phyloP scores from a whole-genome alignment of 2,888 invertebrate genomes.

The Harpagoxenus sublaevis region DNA sequence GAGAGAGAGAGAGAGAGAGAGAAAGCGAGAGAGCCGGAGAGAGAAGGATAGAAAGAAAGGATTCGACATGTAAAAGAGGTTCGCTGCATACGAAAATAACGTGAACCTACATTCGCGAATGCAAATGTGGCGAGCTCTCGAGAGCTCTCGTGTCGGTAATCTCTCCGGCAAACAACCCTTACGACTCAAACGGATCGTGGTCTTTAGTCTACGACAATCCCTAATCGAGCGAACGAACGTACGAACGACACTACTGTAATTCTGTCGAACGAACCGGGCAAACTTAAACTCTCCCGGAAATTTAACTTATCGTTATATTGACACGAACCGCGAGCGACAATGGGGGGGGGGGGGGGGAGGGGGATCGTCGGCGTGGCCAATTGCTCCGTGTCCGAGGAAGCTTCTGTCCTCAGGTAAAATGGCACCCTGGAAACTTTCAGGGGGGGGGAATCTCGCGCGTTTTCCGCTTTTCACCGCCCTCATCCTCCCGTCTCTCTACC shows the following conservation, averaged over 20 bases:
- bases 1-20: background rate
- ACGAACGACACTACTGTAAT: conserved; percentile 10
- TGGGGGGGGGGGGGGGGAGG: background rate
- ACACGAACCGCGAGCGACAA: conserved; percentile 18
- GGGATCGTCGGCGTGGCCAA: background rate
- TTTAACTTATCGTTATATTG: conserved; percentile 45
- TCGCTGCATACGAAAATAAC: conserved; percentile 26
- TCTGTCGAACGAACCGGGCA: background rate
- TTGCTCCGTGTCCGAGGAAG: conserved; percentile 12
- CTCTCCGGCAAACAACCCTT: conserved; percentile 14
- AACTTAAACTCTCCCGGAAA: conserved; percentile 29
- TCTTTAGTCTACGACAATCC: conserved; percentile 35
- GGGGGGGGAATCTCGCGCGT: background rate
- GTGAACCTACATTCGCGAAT: conserved; percentile 25
- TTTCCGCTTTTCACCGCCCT: background rate
- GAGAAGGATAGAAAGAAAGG: background rate
- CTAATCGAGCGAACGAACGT: conserved; percentile 15
- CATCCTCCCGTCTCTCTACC: background rate
- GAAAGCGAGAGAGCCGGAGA: background rate
- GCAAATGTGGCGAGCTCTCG: conserved; percentile 17
- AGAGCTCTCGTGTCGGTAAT: conserved; percentile 19
- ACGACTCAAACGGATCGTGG: conserved; percentile 30
- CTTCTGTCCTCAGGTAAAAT: conserved; percentile 2
- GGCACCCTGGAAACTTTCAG: conserved; percentile 25
- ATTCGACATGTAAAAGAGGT: conserved; percentile 30